Conservation (phyloP, 1,140 invertebrate genomes). For the Meloidogyne chitwoodi region DNA sequence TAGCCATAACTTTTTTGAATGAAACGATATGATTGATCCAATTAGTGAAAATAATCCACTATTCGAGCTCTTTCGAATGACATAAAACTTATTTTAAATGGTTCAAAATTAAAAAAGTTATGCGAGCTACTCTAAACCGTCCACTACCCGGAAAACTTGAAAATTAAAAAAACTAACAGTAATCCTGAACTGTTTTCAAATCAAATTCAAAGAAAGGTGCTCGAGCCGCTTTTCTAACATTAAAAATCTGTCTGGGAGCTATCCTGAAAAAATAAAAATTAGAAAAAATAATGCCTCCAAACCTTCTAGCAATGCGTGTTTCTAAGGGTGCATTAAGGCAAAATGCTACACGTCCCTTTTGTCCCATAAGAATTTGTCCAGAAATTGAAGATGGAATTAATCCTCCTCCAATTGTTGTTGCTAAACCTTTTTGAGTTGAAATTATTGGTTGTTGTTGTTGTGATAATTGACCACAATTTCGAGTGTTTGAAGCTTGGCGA, state of each 20-base stretch:
- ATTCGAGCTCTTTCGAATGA: too few relatives aligned
- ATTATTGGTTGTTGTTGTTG: not conserved
- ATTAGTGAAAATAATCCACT: too few relatives aligned
- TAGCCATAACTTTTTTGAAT: too few relatives aligned
- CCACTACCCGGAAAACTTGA: too few relatives aligned
- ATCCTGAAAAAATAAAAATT: conserved; percentile 32
- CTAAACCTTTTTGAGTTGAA: not conserved
- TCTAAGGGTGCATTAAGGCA: conserved; percentile 39
- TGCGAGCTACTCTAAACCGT: too few relatives aligned
- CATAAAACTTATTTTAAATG: too few relatives aligned
- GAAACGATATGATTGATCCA: too few relatives aligned
- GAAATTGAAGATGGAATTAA: not conserved
- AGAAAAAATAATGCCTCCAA: not conserved
- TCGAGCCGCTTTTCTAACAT: conserved; percentile 47
- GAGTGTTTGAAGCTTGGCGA: not conserved
- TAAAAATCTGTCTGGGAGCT: conserved; percentile 40
- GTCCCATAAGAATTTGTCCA: conserved; percentile 1
- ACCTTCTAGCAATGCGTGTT: conserved; percentile 45
- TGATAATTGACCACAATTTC: not conserved
- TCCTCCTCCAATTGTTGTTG: not conserved
- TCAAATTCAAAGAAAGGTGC: conserved; percentile 34
- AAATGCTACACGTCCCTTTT: conserved; percentile 35
- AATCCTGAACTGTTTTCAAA: conserved; percentile 25
- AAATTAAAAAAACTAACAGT: conserved; percentile 37
- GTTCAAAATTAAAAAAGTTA: too few relatives aligned